phyloP scores from a whole-genome alignment of 1,140 invertebrate genomes.

The Meloidogyne chitwoodi region DNA sequence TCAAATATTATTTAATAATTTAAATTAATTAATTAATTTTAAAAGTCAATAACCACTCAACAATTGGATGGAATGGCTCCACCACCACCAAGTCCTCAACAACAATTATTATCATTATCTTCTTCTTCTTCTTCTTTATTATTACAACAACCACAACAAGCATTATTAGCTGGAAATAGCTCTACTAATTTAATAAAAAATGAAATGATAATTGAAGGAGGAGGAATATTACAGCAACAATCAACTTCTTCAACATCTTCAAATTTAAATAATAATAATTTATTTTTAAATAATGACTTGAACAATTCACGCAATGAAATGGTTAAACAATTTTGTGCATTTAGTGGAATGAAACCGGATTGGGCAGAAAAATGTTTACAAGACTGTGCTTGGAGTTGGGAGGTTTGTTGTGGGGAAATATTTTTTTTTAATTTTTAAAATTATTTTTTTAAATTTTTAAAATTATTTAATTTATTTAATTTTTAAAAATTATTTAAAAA shows the following conservation, averaged over 20 bases:
- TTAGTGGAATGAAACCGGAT: slow-evolving; percentile 43
- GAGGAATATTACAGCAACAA: slow-evolving; percentile 14
- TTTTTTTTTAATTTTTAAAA: background rate
- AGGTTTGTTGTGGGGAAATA: too few species aligned
- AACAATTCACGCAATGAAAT: slow-evolving; percentile 19
- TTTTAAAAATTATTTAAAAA: too few species aligned
- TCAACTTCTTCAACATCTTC: too few species aligned
- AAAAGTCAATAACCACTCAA: background rate
- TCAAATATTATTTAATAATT: too few species aligned
- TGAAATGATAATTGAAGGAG: background rate
- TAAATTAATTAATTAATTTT: too few species aligned
- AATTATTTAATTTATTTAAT: too few species aligned
- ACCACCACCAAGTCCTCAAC: slow-evolving; percentile 14
- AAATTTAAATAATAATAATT: background rate
- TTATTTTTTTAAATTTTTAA: background rate
- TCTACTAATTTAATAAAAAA: background rate
- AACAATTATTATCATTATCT: background rate
- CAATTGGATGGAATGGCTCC: slow-evolving; percentile 32
- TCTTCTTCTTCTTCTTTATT: too few species aligned
- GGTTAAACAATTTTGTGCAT: slow-evolving; percentile 34
- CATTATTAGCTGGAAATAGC: background rate
- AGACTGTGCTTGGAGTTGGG: slow-evolving; percentile 32
- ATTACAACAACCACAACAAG: background rate
- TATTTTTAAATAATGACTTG: background rate
- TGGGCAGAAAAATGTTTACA: slow-evolving; percentile 39